Percentiles rank a stretch among this genome's conserved stretches.
Evolutionary conservation across 1,140 invertebrate species (phyloP).

Genomic region (Oreohelix idahoensis): DNA sequence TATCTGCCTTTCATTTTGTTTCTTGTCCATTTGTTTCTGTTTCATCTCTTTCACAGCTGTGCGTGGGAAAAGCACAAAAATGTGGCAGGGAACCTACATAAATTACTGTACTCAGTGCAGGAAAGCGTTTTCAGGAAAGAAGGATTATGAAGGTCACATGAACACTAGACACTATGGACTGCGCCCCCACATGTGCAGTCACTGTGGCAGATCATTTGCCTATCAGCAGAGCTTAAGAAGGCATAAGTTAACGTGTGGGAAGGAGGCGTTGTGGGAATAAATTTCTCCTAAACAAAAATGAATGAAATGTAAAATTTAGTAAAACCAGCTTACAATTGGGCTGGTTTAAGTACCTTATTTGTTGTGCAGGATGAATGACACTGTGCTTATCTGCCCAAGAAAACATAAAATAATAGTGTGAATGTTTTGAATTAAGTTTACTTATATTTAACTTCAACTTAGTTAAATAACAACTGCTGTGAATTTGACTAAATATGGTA

Average conservation of each 20-base stretch:
- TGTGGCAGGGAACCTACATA: not conserved
- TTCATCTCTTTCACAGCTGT: constrained; percentile 27
- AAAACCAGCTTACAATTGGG: no score
- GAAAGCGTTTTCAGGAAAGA: constrained; percentile 25
- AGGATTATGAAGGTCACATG: constrained; percentile 37
- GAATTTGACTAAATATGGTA: no score
- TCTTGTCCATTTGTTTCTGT: constrained; percentile 5
- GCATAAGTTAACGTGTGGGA: not conserved
- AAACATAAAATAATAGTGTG: no score
- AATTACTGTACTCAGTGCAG: constrained; percentile 24
- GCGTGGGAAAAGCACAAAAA: not conserved
- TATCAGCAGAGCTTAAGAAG: constrained; percentile 30
- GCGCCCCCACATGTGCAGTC: constrained; percentile 8
- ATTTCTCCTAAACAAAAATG: not conserved
- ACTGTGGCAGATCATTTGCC: constrained; percentile 27
- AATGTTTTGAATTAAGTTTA: no score
- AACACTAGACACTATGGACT: constrained; percentile 30
- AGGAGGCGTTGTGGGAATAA: not conserved
- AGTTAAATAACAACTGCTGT: no score
- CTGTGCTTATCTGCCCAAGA: no score
- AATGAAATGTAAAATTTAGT: no score
- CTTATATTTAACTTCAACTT: no score
- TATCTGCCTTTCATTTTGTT: not conserved
- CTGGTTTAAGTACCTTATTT: no score
- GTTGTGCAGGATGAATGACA: no score